Conservation (phyloP, 2,113 vertebrate species). For the Syngnathus scovelli region DNA sequence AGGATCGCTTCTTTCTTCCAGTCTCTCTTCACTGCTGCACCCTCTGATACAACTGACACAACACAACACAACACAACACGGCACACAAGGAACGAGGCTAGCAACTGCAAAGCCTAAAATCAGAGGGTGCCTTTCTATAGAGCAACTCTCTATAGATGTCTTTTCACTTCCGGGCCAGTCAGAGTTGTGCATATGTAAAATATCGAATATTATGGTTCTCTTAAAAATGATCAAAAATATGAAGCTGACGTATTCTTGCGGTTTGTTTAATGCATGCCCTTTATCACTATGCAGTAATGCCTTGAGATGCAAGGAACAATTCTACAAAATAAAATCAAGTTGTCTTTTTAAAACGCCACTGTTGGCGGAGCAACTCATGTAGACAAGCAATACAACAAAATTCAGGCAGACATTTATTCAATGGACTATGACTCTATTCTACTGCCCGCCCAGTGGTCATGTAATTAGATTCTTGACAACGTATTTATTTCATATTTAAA, state of each 20-base stretch:
- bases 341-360: no score
- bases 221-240: not conserved
- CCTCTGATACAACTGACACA: slow-evolving; percentile 65
- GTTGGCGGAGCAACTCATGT: not conserved
- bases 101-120: slow-evolving; percentile 48
- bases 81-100: not conserved
- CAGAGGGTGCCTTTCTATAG: slow-evolving; percentile 75
- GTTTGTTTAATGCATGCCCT: slow-evolving; percentile 31
- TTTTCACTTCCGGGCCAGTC: slow-evolving; percentile 67
- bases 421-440: not conserved
- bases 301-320: not conserved
- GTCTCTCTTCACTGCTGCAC: slow-evolving; percentile 59
- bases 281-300: not conserved
- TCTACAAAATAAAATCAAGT: not conserved
- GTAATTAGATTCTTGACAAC: not conserved
- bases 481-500: not conserved
- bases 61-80: not conserved
- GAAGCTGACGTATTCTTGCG: not conserved
- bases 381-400: not conserved
- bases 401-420: not conserved
- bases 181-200: not conserved
- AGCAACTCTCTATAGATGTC: slow-evolving; percentile 72
- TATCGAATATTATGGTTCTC: not conserved
- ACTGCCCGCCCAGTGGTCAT: not conserved
- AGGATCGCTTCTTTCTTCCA: slow-evolving; percentile 64